Evolutionary conservation across 92 coral and sea anemone species (phyloP).

Genomic region (Zoanthus gigantus): DNA sequence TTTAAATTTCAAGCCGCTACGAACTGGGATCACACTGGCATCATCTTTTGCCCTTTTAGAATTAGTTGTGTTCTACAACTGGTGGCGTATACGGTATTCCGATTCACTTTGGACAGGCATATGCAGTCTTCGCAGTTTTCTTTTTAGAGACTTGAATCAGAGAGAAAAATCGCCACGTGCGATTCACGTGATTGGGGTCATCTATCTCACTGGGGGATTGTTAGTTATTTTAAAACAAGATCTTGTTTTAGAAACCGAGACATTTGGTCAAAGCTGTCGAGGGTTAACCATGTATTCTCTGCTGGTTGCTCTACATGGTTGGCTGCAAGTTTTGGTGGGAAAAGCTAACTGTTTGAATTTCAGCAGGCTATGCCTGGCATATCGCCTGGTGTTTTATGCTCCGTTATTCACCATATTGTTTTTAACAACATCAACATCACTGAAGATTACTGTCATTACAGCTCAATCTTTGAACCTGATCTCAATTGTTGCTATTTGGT

Average conservation of each 20-base stretch:
- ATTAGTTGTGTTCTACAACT: neutral
- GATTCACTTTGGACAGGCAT: slow-evolving; percentile 21
- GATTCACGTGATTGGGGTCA: slow-evolving; percentile 24
- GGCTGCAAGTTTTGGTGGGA: slow-evolving; percentile 28
- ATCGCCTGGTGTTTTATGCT: slow-evolving; percentile 44
- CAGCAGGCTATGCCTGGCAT: slow-evolving; percentile 24
- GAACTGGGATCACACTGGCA: slow-evolving; percentile 16
- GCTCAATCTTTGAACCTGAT: slow-evolving; percentile 27
- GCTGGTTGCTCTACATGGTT: slow-evolving; percentile 30
- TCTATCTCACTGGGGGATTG: slow-evolving; percentile 34
- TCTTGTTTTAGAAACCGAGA: slow-evolving; percentile 6
- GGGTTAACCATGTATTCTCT: slow-evolving; percentile 33
- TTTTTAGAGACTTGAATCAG: slow-evolving; percentile 2
- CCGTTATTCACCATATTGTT: slow-evolving; percentile 24
- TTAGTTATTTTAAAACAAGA: slow-evolving; percentile 25
- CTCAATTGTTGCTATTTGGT: slow-evolving; percentile 18
- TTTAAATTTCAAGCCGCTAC: slow-evolving; percentile 20
- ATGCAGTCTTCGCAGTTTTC: slow-evolving; percentile 23
- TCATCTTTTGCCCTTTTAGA: neutral
- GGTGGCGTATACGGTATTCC: neutral
- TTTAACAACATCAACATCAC: slow-evolving; percentile 1
- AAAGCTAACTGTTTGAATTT: slow-evolving; percentile 5
- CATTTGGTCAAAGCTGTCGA: slow-evolving; percentile 25
- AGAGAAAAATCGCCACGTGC: slow-evolving; percentile 23
- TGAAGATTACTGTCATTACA: neutral